Conservation (phyloP, 2,113 vertebrate species). For the Platichthys stellatus region DNA sequence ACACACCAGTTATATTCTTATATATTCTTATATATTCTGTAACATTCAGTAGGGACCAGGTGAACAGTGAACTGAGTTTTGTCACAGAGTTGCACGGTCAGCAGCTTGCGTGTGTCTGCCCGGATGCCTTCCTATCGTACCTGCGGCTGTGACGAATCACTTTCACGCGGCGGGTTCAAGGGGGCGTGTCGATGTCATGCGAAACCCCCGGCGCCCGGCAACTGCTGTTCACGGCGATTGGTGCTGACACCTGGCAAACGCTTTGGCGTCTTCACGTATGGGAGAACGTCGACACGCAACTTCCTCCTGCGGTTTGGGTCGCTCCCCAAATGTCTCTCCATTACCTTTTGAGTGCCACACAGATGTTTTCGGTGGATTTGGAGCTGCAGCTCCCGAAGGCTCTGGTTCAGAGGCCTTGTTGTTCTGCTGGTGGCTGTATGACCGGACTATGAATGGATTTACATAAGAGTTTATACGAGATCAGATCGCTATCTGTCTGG, state of each 20-base stretch:
- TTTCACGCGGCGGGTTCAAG: constrained; percentile 56
- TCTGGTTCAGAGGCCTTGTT: constrained; percentile 51
- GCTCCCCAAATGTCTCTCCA: constrained; percentile 64
- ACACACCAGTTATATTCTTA: no score
- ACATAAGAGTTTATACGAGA: constrained; percentile 62
- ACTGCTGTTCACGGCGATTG: constrained; percentile 52
- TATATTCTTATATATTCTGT: neutral
- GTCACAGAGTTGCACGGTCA: neutral
- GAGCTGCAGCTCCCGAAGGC: constrained; percentile 22
- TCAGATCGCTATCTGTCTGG: constrained; percentile 61
- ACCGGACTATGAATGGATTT: constrained; percentile 50
- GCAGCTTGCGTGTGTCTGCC: constrained; percentile 25
- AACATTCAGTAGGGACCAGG: neutral
- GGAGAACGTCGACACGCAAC: constrained; percentile 71
- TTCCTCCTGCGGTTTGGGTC: constrained; percentile 70
- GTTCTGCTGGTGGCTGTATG: constrained; percentile 60
- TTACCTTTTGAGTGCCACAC: constrained; percentile 56
- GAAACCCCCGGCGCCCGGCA: constrained; percentile 29
- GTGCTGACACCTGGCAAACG: constrained; percentile 74
- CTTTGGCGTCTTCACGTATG: constrained; percentile 68
- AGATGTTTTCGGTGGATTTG: constrained; percentile 60
- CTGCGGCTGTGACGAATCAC: constrained; percentile 63
- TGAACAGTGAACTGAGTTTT: neutral
- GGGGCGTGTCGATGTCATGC: constrained; percentile 39
- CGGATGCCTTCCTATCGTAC: constrained; percentile 31